A percentile compares a stretch with the other conserved stretches of the same genome.
phyloP scores from a whole-genome alignment of 2,113 vertebrate genomes.

The Chaetodon trifascialis region DNA sequence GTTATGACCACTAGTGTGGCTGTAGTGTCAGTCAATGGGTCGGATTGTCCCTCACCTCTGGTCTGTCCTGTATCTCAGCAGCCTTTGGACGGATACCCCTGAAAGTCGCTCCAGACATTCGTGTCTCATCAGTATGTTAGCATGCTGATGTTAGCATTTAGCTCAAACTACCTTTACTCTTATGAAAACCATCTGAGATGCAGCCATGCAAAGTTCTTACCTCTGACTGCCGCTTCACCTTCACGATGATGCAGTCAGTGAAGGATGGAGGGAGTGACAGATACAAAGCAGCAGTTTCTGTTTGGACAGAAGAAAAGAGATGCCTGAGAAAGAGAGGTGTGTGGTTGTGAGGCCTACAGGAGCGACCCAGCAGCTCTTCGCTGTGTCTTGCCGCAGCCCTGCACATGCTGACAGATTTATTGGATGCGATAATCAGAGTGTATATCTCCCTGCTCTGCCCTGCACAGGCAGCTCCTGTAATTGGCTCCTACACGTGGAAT shows the following conservation, averaged over 20 bases:
- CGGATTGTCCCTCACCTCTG: neutral
- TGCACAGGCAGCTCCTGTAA: slow-evolving; percentile 63
- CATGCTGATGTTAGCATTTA: neutral
- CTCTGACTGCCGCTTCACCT: slow-evolving; percentile 13
- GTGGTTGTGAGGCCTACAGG: slow-evolving; percentile 21
- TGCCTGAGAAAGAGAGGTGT: slow-evolving; percentile 25
- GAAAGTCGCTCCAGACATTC: neutral
- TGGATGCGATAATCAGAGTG: slow-evolving; percentile 70
- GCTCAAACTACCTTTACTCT: neutral
- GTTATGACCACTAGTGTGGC: neutral
- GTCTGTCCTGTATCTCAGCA: neutral
- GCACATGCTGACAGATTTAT: slow-evolving; percentile 75
- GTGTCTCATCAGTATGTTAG: neutral
- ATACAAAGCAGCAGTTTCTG: slow-evolving; percentile 13
- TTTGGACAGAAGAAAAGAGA: slow-evolving; percentile 11
- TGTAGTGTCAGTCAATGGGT: neutral
- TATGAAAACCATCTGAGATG: slow-evolving; percentile 1
- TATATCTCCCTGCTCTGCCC: slow-evolving; percentile 65
- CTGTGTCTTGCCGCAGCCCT: slow-evolving; percentile 42
- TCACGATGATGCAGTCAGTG: neutral
- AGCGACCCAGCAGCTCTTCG: slow-evolving; percentile 36
- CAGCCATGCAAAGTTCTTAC: slow-evolving; percentile 17
- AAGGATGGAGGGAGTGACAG: slow-evolving; percentile 19
- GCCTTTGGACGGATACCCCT: neutral
- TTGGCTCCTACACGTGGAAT: slow-evolving; percentile 65